Evolutionary conservation across 2,888 invertebrate species (phyloP).

Genomic region (Ennomos fuscantarius): DNA sequence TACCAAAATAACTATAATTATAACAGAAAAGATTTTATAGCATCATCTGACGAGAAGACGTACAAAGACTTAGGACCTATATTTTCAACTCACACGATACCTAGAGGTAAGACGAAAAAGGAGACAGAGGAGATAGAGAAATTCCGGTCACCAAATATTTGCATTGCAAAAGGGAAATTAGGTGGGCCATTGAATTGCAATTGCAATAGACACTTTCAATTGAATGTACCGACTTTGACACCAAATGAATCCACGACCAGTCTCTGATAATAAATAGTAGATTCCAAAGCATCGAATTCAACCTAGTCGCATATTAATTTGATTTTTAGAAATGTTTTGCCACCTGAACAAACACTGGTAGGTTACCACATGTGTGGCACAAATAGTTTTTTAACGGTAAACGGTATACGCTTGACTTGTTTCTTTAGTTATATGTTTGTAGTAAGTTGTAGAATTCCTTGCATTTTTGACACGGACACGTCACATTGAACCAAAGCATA

Average conservation of each 20-base stretch:
- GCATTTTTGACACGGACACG: background rate
- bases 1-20: slow-evolving; percentile 61
- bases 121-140: slow-evolving; percentile 63
- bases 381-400: slow-evolving; percentile 10
- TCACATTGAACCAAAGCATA: background rate
- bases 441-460: background rate
- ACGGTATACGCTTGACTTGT: background rate
- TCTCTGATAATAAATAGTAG: slow-evolving; percentile 49
- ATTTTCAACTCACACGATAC: slow-evolving; percentile 59
- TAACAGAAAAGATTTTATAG: slow-evolving; percentile 49
- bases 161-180: slow-evolving; percentile 70
- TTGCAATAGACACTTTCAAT: slow-evolving; percentile 77
- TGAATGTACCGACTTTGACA: slow-evolving; percentile 73
- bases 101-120: slow-evolving; percentile 60
- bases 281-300: slow-evolving; percentile 50
- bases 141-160: slow-evolving; percentile 75
- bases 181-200: slow-evolving; percentile 71
- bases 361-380: slow-evolving; percentile 23
- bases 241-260: slow-evolving; percentile 72
- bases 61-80: slow-evolving; percentile 35
- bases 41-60: slow-evolving; percentile 15
- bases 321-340: slow-evolving; percentile 32
- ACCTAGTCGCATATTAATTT: slow-evolving; percentile 70
- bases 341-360: slow-evolving; percentile 47
- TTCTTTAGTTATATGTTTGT: background rate